Evolutionary conservation across 2,888 invertebrate species (phyloP), one percentile per base, ranked within the genome.

Genomic region (Trisateles emortualis): DNA sequence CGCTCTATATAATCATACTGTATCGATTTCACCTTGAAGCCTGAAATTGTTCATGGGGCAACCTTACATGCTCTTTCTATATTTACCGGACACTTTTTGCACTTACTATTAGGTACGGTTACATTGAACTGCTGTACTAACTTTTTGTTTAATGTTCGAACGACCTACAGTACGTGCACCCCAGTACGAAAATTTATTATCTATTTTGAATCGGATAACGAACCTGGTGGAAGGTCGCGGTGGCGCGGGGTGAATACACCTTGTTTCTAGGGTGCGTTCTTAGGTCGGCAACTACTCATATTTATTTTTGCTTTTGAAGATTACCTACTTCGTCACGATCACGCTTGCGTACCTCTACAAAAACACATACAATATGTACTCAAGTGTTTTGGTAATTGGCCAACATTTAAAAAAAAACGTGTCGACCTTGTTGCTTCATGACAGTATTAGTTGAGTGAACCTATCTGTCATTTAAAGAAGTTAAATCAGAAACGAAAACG

Each of bases 181-280:
- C 55, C 35, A 44, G 32, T 55, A 63, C 58, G 53, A 66, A 57
- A 57, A 74, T 63, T 59, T 72, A 74, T 77, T 74, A 79, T 79
- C 76, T 81, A 79, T 82, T 83, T 81, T 64, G 74, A 76, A 81
- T 84, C 81, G 81, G 78, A 79, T 81, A 81, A 75, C 75, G 82
- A 81, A 80, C 81, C 74, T 76, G 67, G 53, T 75, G 65, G 75
- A 83, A 87, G 84, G 86, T 85, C 87, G 81, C 61, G 56, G 74
- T 68, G 73, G 64, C 56, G 60, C 72, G 76, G 76, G 88, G 87
- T 88, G 79, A 87, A 83, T 79, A 84, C 73, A 87, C 89, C 70
- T 81, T 78, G 81, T 84, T 79, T 78, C 81, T 81, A 79, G 82
- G 82, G 84, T 82, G 77, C 74, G 69, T 72, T 68, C 74, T 72